These are phyloP conservation scores for Tarsius wallacei DNA, from an alignment of 2,797 vertebrate genomes.

Conservation along the genomic window DNA sequence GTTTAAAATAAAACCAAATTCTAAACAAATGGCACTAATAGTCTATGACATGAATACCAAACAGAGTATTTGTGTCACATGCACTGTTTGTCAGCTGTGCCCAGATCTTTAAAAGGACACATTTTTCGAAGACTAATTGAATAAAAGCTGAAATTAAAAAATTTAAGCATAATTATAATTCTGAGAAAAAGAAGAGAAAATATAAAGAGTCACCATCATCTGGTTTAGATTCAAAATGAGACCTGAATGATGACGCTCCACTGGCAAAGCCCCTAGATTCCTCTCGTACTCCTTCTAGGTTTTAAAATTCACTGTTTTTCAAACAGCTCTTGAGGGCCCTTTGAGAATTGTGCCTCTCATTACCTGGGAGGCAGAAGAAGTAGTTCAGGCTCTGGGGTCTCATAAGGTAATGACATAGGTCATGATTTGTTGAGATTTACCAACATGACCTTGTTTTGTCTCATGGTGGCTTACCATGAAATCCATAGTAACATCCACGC, in stretches of 20 bases:
- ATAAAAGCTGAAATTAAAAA: slow-evolving; percentile 64
- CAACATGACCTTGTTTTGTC: neutral
- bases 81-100: slow-evolving; percentile 69
- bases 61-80: slow-evolving; percentile 77
- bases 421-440: slow-evolving; percentile 9
- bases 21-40: slow-evolving; percentile 81
- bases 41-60: slow-evolving; percentile 73
- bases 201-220: slow-evolving; percentile 59
- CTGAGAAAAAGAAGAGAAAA: neutral
- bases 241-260: slow-evolving; percentile 59
- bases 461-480: slow-evolving; percentile 55
- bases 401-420: neutral
- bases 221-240: slow-evolving; percentile 42
- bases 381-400: slow-evolving; percentile 41
- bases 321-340: slow-evolving; percentile 46
- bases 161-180: slow-evolving; percentile 67
- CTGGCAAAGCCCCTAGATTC: slow-evolving; percentile 32
- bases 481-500: slow-evolving; percentile 4
- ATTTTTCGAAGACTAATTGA: slow-evolving; percentile 74
- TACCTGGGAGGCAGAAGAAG: slow-evolving; percentile 40
- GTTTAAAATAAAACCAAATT: slow-evolving; percentile 84
- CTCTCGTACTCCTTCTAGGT: slow-evolving; percentile 46
- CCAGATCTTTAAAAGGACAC: slow-evolving; percentile 73
- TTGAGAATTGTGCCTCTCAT: neutral
- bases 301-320: slow-evolving; percentile 60